Percentiles rank a stretch among this genome's conserved stretches.
Evolutionary conservation across 2,797 vertebrate genomes (phyloP).

Genomic region (Enteromius trimaculatus): DNA sequence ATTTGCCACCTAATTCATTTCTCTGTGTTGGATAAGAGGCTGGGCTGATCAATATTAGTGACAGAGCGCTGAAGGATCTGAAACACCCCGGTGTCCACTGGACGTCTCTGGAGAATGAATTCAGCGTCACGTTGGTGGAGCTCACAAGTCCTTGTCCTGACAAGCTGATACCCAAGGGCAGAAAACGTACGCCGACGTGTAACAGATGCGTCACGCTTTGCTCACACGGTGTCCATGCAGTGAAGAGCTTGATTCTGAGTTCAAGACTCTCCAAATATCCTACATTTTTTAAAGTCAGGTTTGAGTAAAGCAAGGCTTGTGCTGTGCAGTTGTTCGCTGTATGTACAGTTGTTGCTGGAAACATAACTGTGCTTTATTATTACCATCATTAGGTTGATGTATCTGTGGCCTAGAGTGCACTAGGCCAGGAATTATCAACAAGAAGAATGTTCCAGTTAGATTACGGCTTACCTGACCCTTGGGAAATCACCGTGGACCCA

Average conservation of each 20-base stretch:
- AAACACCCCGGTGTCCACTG: constrained; percentile 40
- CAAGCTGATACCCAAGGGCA: constrained; percentile 10
- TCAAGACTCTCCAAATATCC: background rate
- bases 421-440: constrained; percentile 36
- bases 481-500: constrained; percentile 53
- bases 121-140: constrained; percentile 53
- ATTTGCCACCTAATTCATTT: constrained; percentile 62
- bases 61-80: constrained; percentile 53
- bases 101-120: constrained; percentile 62
- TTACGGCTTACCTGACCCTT: constrained; percentile 38
- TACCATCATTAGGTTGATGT: constrained; percentile 66
- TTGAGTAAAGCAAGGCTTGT: background rate
- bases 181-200: background rate
- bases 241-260: constrained; percentile 53
- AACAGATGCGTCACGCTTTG: constrained; percentile 35
- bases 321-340: background rate
- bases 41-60: constrained; percentile 53
- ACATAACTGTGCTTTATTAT: constrained; percentile 27
- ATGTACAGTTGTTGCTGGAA: constrained; percentile 23
- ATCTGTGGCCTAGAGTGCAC: constrained; percentile 36
- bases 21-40: constrained; percentile 42
- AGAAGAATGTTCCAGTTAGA: constrained; percentile 31
- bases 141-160: constrained; percentile 37
- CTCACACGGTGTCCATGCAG: constrained; percentile 17
- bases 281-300: constrained; percentile 8